Evolutionary conservation across 2,888 invertebrate species (phyloP).

Genomic region (Pollenia angustigena): DNA sequence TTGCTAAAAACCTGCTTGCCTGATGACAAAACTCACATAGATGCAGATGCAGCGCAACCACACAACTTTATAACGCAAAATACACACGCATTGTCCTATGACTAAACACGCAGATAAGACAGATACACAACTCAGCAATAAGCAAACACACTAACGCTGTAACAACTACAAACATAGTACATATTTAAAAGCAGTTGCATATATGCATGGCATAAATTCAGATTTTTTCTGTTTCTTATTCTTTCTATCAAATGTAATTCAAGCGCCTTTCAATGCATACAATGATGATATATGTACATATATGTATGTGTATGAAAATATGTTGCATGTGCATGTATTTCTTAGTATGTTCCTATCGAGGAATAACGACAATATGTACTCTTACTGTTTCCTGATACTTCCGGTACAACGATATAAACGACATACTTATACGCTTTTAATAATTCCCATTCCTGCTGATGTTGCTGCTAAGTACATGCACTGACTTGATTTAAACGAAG

Average conservation of each 20-base stretch:
- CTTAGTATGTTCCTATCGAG: conserved; percentile 1
- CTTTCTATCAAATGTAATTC: conserved; percentile 6
- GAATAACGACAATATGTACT: conserved; percentile 49
- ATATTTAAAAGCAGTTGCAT: conserved; percentile 41
- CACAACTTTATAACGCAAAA: conserved; percentile 13
- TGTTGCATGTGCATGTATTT: background rate
- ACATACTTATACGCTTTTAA: conserved; percentile 47
- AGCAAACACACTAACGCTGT: background rate
- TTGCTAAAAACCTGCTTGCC: conserved; percentile 78
- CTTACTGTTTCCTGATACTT: conserved; percentile 71
- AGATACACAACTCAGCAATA: background rate
- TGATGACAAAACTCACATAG: conserved; percentile 80
- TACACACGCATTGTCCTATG: conserved; percentile 21
- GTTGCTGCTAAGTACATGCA: background rate
- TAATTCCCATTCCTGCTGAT: conserved; percentile 50
- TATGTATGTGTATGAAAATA: background rate
- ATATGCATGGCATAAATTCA: background rate
- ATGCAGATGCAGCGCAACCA: conserved; percentile 80
- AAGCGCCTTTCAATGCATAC: conserved; percentile 46
- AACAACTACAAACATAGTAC: background rate
- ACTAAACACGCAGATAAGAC: conserved; percentile 27
- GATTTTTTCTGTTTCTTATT: background rate
- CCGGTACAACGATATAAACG: conserved; percentile 62
- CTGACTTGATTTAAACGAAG: background rate
- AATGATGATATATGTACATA: background rate